Evolutionary conservation across 2,888 invertebrate species (phyloP).

Genomic region (Polyploca ridens): DNA sequence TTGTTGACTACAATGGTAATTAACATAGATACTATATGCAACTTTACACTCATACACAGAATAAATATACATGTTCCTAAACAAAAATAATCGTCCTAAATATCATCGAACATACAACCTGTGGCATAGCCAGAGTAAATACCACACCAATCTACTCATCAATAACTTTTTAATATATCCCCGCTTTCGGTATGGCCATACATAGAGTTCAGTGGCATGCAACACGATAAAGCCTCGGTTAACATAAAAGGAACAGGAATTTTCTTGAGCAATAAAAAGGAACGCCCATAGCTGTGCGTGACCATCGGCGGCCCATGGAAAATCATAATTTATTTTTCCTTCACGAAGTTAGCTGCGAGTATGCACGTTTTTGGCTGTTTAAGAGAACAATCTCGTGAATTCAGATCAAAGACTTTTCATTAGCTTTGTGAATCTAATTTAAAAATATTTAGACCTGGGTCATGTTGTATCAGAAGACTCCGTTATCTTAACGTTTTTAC

Average conservation of each 20-base stretch:
- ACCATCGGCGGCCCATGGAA: constrained; percentile 63
- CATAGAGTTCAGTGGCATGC: constrained; percentile 66
- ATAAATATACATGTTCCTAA: too few relatives aligned
- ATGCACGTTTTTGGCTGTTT: constrained; percentile 6
- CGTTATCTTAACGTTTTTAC: too few relatives aligned
- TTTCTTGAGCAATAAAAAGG: constrained; percentile 68
- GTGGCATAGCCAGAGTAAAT: too few relatives aligned
- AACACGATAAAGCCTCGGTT: constrained; percentile 73
- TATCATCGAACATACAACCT: too few relatives aligned
- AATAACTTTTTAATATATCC: constrained; percentile 6
- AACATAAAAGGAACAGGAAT: constrained; percentile 73
- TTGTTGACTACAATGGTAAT: too few relatives aligned
- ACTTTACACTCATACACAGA: too few relatives aligned
- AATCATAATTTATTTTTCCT: constrained; percentile 71
- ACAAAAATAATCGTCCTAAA: too few relatives aligned
- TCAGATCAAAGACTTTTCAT: background rate
- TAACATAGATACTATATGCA: too few relatives aligned
- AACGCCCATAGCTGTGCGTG: constrained; percentile 69
- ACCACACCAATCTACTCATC: too few relatives aligned
- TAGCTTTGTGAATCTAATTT: too few relatives aligned
- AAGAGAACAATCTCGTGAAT: background rate
- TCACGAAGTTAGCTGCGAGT: constrained; percentile 40
- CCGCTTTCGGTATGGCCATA: constrained; percentile 51
- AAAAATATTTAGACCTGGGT: too few relatives aligned
- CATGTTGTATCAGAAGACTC: too few relatives aligned